Base-by-base conservation (phyloP, 2,113 vertebrate genomes). In the Aythya baeri region DNA sequence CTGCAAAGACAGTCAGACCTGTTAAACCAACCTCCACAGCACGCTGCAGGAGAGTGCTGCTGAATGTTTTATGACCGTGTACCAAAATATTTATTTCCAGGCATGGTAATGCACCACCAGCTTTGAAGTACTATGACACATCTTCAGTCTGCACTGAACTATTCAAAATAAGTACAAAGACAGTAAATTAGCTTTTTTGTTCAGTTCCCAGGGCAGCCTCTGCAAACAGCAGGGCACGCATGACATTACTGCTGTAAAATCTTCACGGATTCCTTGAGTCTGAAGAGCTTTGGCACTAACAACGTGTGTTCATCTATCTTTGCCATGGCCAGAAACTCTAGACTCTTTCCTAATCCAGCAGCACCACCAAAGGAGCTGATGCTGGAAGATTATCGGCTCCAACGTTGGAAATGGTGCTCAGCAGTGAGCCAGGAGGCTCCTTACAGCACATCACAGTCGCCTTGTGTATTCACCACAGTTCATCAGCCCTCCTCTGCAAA, bases 131-230 rank as follows among this genome's bases (percentile, higher is more conserved):
- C 38, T 50, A 49, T 9, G 91, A 83, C 34, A 83, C 2, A 5
- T 50, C 58, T 85, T 83, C 5, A 11, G 26, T 36, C 63, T 2
- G 1, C 55, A 84, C 17, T 89, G 73, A 89, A 9, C 67, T 63
- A 90, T 83, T 94, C 88, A 93, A 88, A 83, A 0, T 44, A 73
- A 93, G 63, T 14, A 89, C 71, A 96, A 94, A 94, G 75, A 66
- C 22, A 84, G 61, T 86, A 94, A 95, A 91, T 92, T 20, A 83
- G 58, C 18, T 2, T 38, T 49, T 75, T 86, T 85, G 74, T 76
- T 66, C 79, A 55, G 89, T 91, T 95, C 92, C 93, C 93, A 85
- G 43, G 92, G 92, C 66, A 94, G 82, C 44, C 83, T 73, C 75
- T 44, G 36, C 67, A 90, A 50, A 49, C 62, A 86, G 82, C 26